These are phyloP conservation scores for Mesochorus sp. DNA, from an alignment of 2,888 invertebrate species.

Conservation along the genomic window DNA sequence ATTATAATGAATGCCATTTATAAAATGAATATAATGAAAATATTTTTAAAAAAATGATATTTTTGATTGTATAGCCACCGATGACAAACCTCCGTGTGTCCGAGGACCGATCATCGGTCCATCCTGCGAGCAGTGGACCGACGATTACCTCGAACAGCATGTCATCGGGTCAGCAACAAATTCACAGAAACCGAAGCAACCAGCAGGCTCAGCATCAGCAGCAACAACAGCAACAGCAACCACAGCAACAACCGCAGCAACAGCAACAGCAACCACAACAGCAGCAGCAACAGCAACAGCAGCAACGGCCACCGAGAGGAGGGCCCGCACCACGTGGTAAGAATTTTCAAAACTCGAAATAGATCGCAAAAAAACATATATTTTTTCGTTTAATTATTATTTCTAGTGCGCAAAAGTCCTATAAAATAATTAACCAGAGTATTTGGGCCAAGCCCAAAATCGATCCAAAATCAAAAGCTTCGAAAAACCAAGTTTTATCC, in stretches of 20 bases:
- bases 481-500: too few relatives aligned
- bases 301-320: constrained; percentile 73
- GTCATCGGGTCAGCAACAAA: constrained; percentile 72
- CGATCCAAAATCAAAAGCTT: neutral
- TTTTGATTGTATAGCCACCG: constrained; percentile 78
- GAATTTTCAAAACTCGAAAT: constrained; percentile 3
- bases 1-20: too few relatives aligned
- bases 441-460: too few relatives aligned
- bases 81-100: constrained; percentile 75
- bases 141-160: constrained; percentile 69
- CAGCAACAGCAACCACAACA: constrained; percentile 65
- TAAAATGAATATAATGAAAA: neutral
- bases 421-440: too few relatives aligned
- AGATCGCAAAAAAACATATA: too few relatives aligned
- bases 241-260: constrained; percentile 75
- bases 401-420: too few relatives aligned
- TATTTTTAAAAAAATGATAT: neutral
- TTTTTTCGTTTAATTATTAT: too few relatives aligned
- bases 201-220: constrained; percentile 70
- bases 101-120: constrained; percentile 79
- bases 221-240: constrained; percentile 71
- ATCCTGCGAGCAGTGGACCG: constrained; percentile 71
- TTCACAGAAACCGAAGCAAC: constrained; percentile 69
- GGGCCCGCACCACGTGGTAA: constrained; percentile 62
- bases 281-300: constrained; percentile 68